phyloP scores from a whole-genome alignment of 2,888 invertebrate genomes.

The Altica lythri region DNA sequence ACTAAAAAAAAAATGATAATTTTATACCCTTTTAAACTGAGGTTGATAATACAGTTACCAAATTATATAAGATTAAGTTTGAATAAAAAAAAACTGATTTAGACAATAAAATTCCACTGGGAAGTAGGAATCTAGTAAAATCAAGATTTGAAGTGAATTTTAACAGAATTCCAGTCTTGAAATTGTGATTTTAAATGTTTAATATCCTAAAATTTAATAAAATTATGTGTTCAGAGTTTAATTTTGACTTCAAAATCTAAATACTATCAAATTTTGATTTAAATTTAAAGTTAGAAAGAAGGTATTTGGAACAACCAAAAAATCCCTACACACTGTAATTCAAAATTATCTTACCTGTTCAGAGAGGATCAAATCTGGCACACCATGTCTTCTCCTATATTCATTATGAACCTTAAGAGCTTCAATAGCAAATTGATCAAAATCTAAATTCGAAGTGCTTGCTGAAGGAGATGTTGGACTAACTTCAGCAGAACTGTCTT shows the following conservation, averaged over 20 bases:
- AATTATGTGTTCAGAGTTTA: neutral
- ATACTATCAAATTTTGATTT: neutral
- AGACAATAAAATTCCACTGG: neutral
- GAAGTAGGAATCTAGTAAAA: neutral
- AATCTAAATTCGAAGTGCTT: conserved; percentile 22
- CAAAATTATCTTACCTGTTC: conserved; percentile 60
- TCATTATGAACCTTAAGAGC: conserved; percentile 66
- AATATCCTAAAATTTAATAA: neutral
- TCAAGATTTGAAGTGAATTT: too few relatives aligned
- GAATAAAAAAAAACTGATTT: neutral
- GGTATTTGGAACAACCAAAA: neutral
- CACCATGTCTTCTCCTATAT: conserved; percentile 64
- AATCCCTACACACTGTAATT: too few relatives aligned
- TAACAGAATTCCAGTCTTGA: too few relatives aligned
- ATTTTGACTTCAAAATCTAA: too few relatives aligned
- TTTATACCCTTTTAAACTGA: neutral
- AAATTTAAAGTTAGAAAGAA: neutral
- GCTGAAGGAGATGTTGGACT: neutral
- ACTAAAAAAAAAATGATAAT: conserved; percentile 51
- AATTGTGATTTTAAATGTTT: neutral
- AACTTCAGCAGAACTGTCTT: conserved; percentile 1
- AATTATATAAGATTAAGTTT: too few relatives aligned
- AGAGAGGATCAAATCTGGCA: conserved; percentile 61
- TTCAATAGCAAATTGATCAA: conserved; percentile 56
- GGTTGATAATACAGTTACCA: neutral